Evolutionary conservation across 1,140 invertebrate species (phyloP).

Genomic region (Apocrypta bakeri): DNA sequence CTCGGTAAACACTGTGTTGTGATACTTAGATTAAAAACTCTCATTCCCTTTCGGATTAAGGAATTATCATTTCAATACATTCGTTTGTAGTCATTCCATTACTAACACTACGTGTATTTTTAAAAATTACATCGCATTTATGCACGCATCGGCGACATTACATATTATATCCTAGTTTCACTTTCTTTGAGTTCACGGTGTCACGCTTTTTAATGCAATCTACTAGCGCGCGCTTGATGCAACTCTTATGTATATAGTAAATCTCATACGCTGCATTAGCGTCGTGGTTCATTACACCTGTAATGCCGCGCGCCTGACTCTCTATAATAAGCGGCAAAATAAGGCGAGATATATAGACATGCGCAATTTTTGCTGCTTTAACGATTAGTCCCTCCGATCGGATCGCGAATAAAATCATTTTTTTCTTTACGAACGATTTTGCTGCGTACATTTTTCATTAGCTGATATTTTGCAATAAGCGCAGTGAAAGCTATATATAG

Average conservation of each 20-base stretch:
- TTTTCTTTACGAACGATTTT: neutral
- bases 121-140: neutral
- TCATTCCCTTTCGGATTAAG: no score
- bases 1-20: no score
- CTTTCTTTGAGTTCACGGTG: constrained; percentile 24
- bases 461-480: neutral
- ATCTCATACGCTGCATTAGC: neutral
- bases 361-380: neutral
- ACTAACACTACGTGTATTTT: no score
- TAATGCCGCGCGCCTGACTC: neutral
- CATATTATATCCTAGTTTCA: constrained; percentile 11
- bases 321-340: neutral
- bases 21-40: no score
- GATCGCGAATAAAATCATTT: neutral
- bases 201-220: constrained; percentile 23
- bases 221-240: constrained; percentile 1
- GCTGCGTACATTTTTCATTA: neutral
- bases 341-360: neutral
- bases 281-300: constrained; percentile 31
- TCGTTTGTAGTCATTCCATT: no score
- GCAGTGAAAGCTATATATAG: neutral
- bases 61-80: no score
- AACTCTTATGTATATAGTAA: constrained; percentile 10
- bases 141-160: neutral
- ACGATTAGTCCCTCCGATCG: neutral